These are phyloP conservation scores for Chaetorhynchus papuensis DNA, from an alignment of 2,113 vertebrate genomes.

Conservation along the genomic window DNA sequence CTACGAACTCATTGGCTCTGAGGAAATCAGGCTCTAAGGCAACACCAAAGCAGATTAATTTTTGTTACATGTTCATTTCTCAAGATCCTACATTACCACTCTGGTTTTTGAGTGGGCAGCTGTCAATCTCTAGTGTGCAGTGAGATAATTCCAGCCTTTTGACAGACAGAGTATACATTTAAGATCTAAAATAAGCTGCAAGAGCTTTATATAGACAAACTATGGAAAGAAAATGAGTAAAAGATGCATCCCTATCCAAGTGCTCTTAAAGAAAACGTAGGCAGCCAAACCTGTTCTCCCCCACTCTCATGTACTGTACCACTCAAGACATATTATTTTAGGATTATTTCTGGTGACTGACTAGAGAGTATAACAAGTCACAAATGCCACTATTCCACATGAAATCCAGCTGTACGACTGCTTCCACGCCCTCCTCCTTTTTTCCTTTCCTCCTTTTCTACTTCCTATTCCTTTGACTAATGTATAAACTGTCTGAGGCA, in stretches of 20 bases:
- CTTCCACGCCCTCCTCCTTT: background rate
- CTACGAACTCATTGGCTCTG: background rate
- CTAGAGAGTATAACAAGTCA: background rate
- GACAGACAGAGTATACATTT: slow-evolving; percentile 49
- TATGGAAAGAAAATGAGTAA: slow-evolving; percentile 38
- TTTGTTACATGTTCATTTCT: background rate
- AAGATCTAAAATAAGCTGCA: background rate
- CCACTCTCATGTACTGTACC: background rate
- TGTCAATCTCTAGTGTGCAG: slow-evolving; percentile 6
- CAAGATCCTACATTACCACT: background rate
- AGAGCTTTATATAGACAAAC: slow-evolving; percentile 42
- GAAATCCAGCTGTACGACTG: background rate
- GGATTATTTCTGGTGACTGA: background rate
- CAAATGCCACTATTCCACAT: background rate
- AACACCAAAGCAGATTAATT: background rate
- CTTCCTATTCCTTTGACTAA: background rate
- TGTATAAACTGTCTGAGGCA: background rate
- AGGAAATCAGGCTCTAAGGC: background rate
- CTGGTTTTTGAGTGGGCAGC: slow-evolving; percentile 33
- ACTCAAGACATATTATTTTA: slow-evolving; percentile 2
- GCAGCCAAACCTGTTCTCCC: background rate
- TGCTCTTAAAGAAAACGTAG: background rate
- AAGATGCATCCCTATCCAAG: background rate
- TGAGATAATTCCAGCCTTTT: slow-evolving; percentile 33
- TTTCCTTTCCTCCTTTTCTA: background rate